A percentile compares a stretch with the other conserved stretches of the same genome.
phyloP scores from a whole-genome alignment of 2,888 invertebrate genomes.

The Eristalis arbustorum region DNA sequence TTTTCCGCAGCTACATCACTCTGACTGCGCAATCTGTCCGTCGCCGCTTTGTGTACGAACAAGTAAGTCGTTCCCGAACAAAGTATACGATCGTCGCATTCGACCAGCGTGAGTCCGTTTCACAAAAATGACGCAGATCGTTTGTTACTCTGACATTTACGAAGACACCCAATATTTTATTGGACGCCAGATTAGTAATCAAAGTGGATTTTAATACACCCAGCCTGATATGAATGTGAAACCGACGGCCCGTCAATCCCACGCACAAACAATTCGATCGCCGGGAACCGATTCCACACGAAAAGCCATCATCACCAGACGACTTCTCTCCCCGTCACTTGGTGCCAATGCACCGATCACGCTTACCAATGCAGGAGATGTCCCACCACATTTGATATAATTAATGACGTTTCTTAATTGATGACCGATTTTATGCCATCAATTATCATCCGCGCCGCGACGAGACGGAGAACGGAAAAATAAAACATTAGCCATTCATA shows the following conservation, averaged over 20 bases:
- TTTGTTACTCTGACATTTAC: too few species aligned
- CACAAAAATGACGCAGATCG: too few species aligned
- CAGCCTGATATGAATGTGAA: not conserved
- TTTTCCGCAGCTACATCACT: too few species aligned
- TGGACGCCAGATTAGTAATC: not conserved
- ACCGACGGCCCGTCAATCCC: not conserved
- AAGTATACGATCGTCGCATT: too few species aligned
- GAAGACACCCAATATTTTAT: not conserved
- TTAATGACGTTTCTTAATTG: not conserved
- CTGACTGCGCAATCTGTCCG: too few species aligned
- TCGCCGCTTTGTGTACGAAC: too few species aligned
- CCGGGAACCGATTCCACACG: not conserved
- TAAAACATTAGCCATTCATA: not conserved
- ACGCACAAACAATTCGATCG: not conserved
- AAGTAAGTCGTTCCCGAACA: too few species aligned
- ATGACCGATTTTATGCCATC: not conserved
- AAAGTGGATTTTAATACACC: not conserved
- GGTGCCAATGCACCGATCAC: not conserved
- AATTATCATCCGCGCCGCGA: not conserved
- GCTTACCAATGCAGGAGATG: not conserved
- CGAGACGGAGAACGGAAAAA: not conserved
- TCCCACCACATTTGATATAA: not conserved
- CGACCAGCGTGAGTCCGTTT: too few species aligned
- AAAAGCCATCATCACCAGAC: not conserved
- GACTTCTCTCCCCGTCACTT: not conserved